phyloP scores from a whole-genome alignment of 2,888 invertebrate genomes.

The Philereme vetulata region DNA sequence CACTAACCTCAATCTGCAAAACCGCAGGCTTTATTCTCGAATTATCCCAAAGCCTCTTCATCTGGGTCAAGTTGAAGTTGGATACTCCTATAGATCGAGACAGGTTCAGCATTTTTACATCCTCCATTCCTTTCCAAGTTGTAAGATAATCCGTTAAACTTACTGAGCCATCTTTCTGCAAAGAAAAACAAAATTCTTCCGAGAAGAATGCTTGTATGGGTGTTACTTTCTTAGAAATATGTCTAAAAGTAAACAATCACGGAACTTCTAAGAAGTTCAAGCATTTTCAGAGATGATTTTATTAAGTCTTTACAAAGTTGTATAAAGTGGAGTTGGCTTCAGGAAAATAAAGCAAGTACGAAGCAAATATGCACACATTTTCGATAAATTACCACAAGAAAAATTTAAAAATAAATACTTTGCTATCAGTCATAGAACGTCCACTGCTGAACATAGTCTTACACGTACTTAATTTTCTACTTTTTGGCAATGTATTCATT shows the following conservation, averaged over 20 bases:
- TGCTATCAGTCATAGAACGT: too few species aligned
- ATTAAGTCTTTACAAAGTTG: background rate
- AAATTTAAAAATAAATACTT: too few species aligned
- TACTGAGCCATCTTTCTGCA: constrained; percentile 67
- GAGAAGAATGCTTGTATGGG: background rate
- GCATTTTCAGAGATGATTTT: background rate
- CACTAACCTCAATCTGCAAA: constrained; percentile 84
- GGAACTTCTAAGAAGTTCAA: background rate
- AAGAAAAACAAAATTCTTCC: constrained; percentile 21
- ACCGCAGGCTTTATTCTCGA: constrained; percentile 87
- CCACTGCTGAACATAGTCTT: too few species aligned
- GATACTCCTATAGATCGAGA: constrained; percentile 92
- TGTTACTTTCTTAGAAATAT: too few species aligned
- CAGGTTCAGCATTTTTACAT: constrained; percentile 86
- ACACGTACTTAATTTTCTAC: too few species aligned
- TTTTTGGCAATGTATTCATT: too few species aligned
- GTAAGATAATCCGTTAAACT: constrained; percentile 89
- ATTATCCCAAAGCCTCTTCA: constrained; percentile 87
- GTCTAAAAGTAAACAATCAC: too few species aligned
- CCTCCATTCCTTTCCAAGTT: constrained; percentile 92
- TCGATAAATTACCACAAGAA: too few species aligned
- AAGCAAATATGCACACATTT: too few species aligned
- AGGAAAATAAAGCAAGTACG: too few species aligned
- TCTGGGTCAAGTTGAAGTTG: constrained; percentile 93
- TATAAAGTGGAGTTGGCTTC: constrained; percentile 1